These are phyloP conservation scores for Lateolabrax maculatus DNA, from an alignment of 2,797 vertebrate genomes.

Conservation along the genomic window DNA sequence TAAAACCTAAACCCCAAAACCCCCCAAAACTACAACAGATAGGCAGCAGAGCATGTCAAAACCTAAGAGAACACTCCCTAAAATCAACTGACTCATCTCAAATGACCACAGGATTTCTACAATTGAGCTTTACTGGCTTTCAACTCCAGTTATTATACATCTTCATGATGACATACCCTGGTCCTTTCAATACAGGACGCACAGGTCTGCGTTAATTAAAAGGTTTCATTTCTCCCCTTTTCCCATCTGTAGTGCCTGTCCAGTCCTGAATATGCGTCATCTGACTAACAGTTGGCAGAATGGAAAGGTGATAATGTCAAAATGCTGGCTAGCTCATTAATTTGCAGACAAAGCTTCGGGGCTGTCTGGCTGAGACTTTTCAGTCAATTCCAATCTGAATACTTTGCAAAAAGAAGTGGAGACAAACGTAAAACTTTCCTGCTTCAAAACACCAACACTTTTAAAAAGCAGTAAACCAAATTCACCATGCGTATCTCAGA, in stretches of 20 bases:
- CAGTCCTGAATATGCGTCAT: slow-evolving; percentile 32
- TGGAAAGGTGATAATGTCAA: slow-evolving; percentile 59
- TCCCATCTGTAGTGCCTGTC: slow-evolving; percentile 28
- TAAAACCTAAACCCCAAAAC: slow-evolving; percentile 22
- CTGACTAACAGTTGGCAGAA: slow-evolving; percentile 38
- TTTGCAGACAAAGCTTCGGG: slow-evolving; percentile 58
- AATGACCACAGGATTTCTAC: slow-evolving; percentile 44
- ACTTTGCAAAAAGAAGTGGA: slow-evolving; percentile 27
- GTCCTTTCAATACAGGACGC: slow-evolving; percentile 21
- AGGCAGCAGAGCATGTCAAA: slow-evolving; percentile 16
- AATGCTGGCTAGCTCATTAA: slow-evolving; percentile 54
- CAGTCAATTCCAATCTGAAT: slow-evolving; percentile 16
- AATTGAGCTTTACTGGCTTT: slow-evolving; percentile 34
- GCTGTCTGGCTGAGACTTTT: slow-evolving; percentile 42
- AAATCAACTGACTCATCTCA: slow-evolving; percentile 58
- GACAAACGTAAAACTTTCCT: slow-evolving; percentile 18
- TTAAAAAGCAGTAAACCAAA: slow-evolving; percentile 24
- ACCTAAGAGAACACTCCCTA: slow-evolving; percentile 21
- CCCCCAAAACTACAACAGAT: slow-evolving; percentile 29
- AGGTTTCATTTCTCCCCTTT: slow-evolving; percentile 31
- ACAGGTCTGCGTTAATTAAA: slow-evolving; percentile 44
- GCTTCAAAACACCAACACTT: neutral
- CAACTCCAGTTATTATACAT: slow-evolving; percentile 43
- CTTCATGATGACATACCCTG: slow-evolving; percentile 19
- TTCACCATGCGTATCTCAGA: neutral